A percentile compares a stretch with the other conserved stretches of the same genome.
Conservation (phyloP, 1,140 invertebrate genomes). For the Adoxophyes honmai region DNA sequence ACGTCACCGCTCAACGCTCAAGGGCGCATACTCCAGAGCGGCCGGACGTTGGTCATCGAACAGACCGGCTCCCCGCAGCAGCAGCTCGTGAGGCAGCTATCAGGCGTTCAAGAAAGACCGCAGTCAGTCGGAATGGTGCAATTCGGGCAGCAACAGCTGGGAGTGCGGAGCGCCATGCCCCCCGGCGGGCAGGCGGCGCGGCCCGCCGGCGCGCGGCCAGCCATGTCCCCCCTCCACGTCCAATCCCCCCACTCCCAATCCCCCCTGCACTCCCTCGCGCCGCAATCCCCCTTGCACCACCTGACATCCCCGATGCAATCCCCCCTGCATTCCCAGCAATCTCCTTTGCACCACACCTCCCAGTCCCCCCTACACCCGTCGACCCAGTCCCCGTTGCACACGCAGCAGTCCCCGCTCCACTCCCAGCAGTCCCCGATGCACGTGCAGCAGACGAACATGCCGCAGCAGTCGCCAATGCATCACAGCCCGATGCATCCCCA, state of each 20-base stretch:
- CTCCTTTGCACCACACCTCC: slow-evolving; percentile 74
- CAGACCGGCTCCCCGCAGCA: slow-evolving; percentile 53
- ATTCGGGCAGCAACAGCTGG: slow-evolving; percentile 62
- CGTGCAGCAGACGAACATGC: slow-evolving; percentile 53
- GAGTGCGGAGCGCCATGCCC: slow-evolving; percentile 62
- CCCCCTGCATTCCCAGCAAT: slow-evolving; percentile 77
- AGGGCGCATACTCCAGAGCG: slow-evolving; percentile 51
- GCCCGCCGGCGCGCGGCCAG: slow-evolving; percentile 43
- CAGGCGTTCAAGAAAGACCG: slow-evolving; percentile 45
- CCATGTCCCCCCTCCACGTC: slow-evolving; percentile 62
- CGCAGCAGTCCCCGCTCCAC: slow-evolving; percentile 70
- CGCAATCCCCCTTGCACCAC: slow-evolving; percentile 77
- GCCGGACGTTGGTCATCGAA: slow-evolving; percentile 62
- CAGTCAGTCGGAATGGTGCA: slow-evolving; percentile 54
- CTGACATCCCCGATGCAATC: slow-evolving; percentile 77
- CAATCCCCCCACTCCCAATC: slow-evolving; percentile 77
- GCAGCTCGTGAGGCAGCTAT: slow-evolving; percentile 56
- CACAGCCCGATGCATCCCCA: slow-evolving; percentile 50
- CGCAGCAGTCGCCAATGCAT: slow-evolving; percentile 61
- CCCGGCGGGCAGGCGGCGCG: slow-evolving; percentile 59
- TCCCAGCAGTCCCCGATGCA: slow-evolving; percentile 69
- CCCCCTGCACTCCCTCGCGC: slow-evolving; percentile 60
- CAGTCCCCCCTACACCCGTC: slow-evolving; percentile 75
- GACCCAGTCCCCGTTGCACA: slow-evolving; percentile 69
- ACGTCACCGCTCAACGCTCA: slow-evolving; percentile 57